These are phyloP conservation scores for Sylvilagus bachmani DNA, from an alignment of 2,113 vertebrate genomes.

Conservation along the genomic window DNA sequence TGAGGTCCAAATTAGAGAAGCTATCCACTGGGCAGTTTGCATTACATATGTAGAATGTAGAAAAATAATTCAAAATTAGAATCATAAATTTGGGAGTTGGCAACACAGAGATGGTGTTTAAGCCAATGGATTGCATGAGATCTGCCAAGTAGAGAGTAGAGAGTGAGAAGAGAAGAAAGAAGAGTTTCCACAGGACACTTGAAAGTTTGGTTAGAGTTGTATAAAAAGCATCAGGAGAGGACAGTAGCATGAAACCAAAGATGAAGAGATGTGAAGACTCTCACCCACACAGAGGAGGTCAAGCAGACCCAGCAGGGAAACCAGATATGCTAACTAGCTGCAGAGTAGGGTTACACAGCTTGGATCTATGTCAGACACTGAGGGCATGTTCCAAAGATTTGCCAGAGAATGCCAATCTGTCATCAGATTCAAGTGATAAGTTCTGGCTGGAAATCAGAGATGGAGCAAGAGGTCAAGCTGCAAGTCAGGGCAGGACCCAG, in stretches of 20 bases:
- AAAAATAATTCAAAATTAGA: slow-evolving; percentile 67
- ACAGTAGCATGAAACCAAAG: background rate
- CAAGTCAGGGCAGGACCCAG: slow-evolving; percentile 5
- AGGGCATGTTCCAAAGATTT: background rate
- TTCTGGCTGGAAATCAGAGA: slow-evolving; percentile 22
- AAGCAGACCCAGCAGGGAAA: slow-evolving; percentile 12
- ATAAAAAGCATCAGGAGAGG: slow-evolving; percentile 53
- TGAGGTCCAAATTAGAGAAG: slow-evolving; percentile 63
- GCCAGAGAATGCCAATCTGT: slow-evolving; percentile 49
- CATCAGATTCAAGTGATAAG: slow-evolving; percentile 36
- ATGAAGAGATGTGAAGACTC: background rate
- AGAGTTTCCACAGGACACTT: slow-evolving; percentile 48
- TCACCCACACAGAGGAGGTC: background rate
- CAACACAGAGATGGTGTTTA: slow-evolving; percentile 60
- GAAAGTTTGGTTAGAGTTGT: slow-evolving; percentile 22
- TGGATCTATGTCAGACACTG: background rate
- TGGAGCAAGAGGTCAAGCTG: slow-evolving; percentile 39
- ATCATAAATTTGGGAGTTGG: slow-evolving; percentile 75
- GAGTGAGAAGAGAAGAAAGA: slow-evolving; percentile 49
- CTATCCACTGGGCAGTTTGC: slow-evolving; percentile 60
- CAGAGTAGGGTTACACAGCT: background rate
- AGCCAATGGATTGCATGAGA: slow-evolving; percentile 61
- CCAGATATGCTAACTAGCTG: background rate
- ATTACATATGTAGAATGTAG: slow-evolving; percentile 64
- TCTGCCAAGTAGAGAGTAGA: slow-evolving; percentile 69